These are phyloP conservation scores for Atta colombica DNA, from an alignment of 1,140 invertebrate genomes.

Conservation along the genomic window DNA sequence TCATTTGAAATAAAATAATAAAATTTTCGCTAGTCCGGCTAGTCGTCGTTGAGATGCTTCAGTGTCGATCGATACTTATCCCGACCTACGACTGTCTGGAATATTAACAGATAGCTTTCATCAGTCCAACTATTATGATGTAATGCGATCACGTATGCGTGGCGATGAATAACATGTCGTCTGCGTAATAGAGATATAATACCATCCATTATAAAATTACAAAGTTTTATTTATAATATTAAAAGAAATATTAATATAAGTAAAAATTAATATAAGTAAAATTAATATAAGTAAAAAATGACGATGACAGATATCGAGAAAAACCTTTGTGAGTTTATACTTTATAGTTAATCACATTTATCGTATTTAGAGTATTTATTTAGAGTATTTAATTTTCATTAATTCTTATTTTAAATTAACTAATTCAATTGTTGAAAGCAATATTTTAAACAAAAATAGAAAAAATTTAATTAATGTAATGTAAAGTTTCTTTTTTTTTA, in stretches of 20 bases:
- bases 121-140: constrained; percentile 8
- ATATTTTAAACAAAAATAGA: not conserved
- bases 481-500: not conserved
- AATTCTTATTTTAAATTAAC: not conserved
- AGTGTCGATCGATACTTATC: constrained; percentile 35
- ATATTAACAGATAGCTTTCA: constrained; percentile 44
- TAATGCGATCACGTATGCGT: not conserved
- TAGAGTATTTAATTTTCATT: not conserved
- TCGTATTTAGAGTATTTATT: not conserved
- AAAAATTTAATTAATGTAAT: not conserved
- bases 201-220: not conserved
- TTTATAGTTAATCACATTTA: not conserved
- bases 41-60: not conserved
- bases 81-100: constrained; percentile 6
- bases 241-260: not conserved
- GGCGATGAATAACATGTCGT: not conserved
- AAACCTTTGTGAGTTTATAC: not conserved
- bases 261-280: constrained; percentile 14
- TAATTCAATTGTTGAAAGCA: too few species aligned
- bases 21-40: not conserved
- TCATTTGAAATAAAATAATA: constrained; percentile 19
- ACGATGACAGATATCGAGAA: not conserved
- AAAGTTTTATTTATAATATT: not conserved
- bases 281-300: constrained; percentile 21
- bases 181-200: not conserved